phyloP scores from a whole-genome alignment of 2,797 vertebrate genomes.

The Sebastes ruberrimus region DNA sequence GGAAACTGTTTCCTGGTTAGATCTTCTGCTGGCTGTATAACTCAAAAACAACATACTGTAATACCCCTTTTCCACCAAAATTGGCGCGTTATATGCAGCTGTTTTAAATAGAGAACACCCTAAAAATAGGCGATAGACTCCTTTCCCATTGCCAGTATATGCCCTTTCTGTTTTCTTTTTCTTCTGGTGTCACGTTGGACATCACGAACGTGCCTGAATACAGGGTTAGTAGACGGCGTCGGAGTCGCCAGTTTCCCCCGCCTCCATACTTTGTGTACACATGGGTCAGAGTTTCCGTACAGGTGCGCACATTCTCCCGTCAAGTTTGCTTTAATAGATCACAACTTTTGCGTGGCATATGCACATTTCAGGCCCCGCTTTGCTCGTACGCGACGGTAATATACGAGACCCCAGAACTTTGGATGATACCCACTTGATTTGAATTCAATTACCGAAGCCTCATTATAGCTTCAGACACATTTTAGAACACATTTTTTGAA shows the following conservation, averaged over 20 bases:
- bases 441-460: background rate
- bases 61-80: background rate
- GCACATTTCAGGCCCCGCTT: too few relatives aligned
- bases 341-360: too few relatives aligned
- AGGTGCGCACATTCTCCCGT: too few relatives aligned
- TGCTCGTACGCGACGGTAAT: too few relatives aligned
- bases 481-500: background rate
- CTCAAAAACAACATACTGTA: conserved; percentile 1
- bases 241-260: too few relatives aligned
- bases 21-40: conserved; percentile 47
- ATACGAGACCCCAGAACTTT: too few relatives aligned
- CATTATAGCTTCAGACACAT: background rate
- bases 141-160: background rate
- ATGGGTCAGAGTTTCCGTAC: too few relatives aligned
- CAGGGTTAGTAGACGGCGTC: background rate
- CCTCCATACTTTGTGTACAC: accelerated
- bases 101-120: background rate
- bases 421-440: too few relatives aligned
- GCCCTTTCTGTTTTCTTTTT: background rate
- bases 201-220: background rate
- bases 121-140: background rate
- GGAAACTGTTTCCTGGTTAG: conserved; percentile 73
- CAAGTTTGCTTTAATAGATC: too few relatives aligned
- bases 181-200: background rate
- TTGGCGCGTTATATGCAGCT: background rate